phyloP scores from a whole-genome alignment of 2,797 vertebrate genomes.

The Arnoldichthys spilopterus region DNA sequence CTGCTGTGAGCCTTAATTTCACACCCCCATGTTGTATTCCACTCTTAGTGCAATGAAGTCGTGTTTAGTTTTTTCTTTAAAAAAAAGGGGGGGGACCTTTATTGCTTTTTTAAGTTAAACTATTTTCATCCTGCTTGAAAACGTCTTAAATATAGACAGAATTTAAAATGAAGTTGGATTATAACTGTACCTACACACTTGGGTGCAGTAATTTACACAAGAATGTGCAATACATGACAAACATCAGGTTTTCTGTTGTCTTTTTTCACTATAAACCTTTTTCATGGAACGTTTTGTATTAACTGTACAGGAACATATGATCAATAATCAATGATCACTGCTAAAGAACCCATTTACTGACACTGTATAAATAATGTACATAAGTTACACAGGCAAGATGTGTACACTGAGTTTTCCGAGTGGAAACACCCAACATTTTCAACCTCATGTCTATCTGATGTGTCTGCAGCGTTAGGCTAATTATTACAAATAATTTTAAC shows the following conservation, averaged over 20 bases:
- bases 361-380: not conserved
- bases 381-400: not conserved
- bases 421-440: not conserved
- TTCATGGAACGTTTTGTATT: no score
- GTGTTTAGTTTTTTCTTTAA: not conserved
- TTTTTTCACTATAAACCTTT: not conserved
- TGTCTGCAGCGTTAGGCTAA: not conserved
- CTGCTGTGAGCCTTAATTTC: slow-evolving; percentile 3
- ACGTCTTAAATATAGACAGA: not conserved
- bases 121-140: not conserved
- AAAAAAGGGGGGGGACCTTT: no score
- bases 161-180: not conserved
- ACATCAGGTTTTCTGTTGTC: not conserved
- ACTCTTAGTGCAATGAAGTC: slow-evolving; percentile 5
- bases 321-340: slow-evolving; percentile 35
- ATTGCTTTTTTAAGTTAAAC: not conserved
- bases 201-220: not conserved
- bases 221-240: not conserved
- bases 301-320: no score
- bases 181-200: not conserved
- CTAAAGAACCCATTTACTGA: slow-evolving; percentile 23
- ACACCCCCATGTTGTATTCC: slow-evolving; percentile 3
- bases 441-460: not conserved
- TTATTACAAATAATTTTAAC: not conserved
- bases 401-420: not conserved